Conservation (phyloP, 2,888 invertebrate genomes). For the Drosophila phalerata region DNA sequence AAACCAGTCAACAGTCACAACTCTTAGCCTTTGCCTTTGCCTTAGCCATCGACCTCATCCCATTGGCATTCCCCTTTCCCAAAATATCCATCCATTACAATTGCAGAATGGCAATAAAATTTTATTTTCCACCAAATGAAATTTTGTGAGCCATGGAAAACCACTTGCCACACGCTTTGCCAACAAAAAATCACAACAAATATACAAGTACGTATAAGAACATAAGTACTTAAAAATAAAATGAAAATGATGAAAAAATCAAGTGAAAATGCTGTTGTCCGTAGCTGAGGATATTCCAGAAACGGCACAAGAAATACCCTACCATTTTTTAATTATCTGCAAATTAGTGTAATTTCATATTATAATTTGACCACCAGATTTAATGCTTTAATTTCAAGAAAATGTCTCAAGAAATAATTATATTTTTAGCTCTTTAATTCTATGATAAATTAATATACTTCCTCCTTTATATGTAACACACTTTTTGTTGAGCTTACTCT, state of each 20-base stretch:
- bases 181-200: slow-evolving; percentile 20
- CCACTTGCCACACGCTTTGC: slow-evolving; percentile 58
- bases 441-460: too few relatives aligned
- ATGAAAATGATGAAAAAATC: slow-evolving; percentile 11
- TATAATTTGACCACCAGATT: too few relatives aligned
- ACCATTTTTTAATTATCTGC: background rate
- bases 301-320: background rate
- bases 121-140: slow-evolving; percentile 75
- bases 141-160: slow-evolving; percentile 76
- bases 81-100: slow-evolving; percentile 30
- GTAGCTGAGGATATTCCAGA: background rate
- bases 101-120: slow-evolving; percentile 70
- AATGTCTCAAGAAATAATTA: too few relatives aligned
- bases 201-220: slow-evolving; percentile 10
- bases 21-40: background rate
- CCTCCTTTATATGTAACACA: background rate
- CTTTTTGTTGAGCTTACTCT: background rate
- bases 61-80: background rate
- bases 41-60: background rate
- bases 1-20: slow-evolving; percentile 50
- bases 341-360: too few relatives aligned
- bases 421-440: background rate
- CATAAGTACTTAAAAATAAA: slow-evolving; percentile 25
- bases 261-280: background rate
- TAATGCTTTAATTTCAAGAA: background rate